A percentile compares a stretch with the other conserved stretches of the same genome.
Conservation (phyloP, 2,797 vertebrate species). For the Phataginus tricuspis region DNA sequence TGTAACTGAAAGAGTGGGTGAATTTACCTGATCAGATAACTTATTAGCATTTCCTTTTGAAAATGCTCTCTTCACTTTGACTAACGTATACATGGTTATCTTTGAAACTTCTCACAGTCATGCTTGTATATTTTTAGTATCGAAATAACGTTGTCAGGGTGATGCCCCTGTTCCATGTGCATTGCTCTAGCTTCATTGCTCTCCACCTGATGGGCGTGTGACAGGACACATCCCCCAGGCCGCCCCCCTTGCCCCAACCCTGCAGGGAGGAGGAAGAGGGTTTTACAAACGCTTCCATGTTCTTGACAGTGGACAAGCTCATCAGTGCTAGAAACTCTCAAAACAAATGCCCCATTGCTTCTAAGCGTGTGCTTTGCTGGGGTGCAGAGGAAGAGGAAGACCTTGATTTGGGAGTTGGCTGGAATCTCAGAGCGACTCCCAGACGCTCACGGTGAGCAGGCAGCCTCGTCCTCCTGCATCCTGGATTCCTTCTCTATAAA, state of each 20-base stretch:
- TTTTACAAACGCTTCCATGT: background rate
- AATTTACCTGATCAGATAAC: background rate
- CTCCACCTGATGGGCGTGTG: background rate
- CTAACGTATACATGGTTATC: background rate
- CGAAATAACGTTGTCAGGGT: background rate
- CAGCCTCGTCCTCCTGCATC: background rate
- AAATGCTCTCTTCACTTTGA: background rate
- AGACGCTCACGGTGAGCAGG: background rate
- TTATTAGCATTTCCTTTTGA: constrained; percentile 21
- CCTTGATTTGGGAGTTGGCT: background rate
- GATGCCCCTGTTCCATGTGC: background rate
- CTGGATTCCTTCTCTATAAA: background rate
- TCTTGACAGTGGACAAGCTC: background rate
- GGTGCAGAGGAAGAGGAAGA: background rate
- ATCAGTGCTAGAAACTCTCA: background rate
- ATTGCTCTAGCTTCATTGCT: background rate
- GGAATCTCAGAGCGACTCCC: background rate
- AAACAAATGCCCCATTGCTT: background rate
- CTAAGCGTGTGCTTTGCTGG: background rate
- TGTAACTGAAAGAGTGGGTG: background rate
- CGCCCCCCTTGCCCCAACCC: background rate
- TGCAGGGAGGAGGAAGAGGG: background rate
- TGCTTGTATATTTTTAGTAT: background rate
- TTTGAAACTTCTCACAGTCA: background rate
- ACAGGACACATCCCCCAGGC: background rate